Conservation (phyloP, 1,140 invertebrate species). For the Trinorchestia longiramus region DNA sequence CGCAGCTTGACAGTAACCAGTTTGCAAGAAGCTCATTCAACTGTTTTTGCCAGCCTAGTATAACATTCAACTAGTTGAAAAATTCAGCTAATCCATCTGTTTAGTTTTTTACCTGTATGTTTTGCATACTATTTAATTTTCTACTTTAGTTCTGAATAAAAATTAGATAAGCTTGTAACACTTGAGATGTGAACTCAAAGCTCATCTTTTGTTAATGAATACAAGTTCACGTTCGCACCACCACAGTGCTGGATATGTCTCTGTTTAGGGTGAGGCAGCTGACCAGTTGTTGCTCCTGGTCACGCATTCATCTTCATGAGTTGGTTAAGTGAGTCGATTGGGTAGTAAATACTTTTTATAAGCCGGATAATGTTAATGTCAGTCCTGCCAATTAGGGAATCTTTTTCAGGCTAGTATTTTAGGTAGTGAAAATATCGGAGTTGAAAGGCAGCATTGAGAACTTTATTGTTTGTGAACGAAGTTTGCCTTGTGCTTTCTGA, state of each 20-base stretch:
- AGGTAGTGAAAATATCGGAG: not conserved
- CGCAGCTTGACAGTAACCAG: no score
- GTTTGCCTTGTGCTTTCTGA: not conserved
- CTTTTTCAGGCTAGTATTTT: not conserved
- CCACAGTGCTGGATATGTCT: not conserved
- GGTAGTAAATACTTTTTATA: not conserved
- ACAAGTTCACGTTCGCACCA: not conserved
- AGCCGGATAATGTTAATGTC: not conserved
- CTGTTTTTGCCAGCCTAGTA: no score
- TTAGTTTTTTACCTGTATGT: no score
- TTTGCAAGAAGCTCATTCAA: no score
- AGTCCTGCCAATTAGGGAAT: not conserved
- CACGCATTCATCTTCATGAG: not conserved
- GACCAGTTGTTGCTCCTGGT: not conserved
- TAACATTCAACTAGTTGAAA: no score
- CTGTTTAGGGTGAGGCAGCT: not conserved
- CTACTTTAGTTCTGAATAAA: not conserved
- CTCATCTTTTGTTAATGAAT: not conserved
- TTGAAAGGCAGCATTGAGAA: not conserved
- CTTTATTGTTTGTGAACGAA: not conserved
- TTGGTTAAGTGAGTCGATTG: not conserved
- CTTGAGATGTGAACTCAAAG: not conserved
- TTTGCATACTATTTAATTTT: no score
- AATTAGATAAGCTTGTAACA: not conserved
- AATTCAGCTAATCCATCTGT: no score